Percentiles rank a stretch among this genome's conserved stretches.
Evolutionary conservation across 2,113 vertebrate species (phyloP).

Genomic region (Erythrocercus mccallii): DNA sequence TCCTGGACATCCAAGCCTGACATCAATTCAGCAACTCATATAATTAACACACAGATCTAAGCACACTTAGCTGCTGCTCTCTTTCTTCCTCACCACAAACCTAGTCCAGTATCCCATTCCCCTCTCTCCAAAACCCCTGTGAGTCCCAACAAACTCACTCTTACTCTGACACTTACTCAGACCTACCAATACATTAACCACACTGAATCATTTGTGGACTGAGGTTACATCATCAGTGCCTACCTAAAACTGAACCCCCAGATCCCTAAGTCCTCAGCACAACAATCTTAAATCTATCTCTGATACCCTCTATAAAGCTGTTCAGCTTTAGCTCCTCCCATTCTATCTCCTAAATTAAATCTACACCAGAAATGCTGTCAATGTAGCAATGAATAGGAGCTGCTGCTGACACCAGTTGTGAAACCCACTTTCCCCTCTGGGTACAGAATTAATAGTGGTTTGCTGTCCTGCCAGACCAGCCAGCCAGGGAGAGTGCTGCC

Average conservation of each 20-base stretch:
- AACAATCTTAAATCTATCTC: neutral
- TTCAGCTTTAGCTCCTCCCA: neutral
- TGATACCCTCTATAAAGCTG: neutral
- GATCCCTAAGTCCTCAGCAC: neutral
- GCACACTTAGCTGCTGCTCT: neutral
- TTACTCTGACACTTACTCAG: neutral
- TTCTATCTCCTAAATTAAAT: neutral
- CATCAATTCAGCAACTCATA: neutral
- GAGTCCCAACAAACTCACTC: neutral
- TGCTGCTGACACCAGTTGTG: neutral
- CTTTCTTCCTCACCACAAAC: neutral
- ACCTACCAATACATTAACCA: neutral
- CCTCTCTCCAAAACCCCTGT: fast-evolving
- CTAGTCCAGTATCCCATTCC: neutral
- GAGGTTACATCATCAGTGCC: neutral
- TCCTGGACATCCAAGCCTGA: neutral
- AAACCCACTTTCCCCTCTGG: neutral
- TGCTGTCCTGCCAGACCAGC: neutral
- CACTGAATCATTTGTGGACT: neutral
- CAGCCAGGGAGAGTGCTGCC: neutral
- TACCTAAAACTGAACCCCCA: neutral
- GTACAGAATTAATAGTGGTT: neutral
- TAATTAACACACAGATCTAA: neutral
- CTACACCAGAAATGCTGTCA: neutral
- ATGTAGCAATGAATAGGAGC: neutral